Conservation (phyloP, 2,113 vertebrate genomes). For the Mus spicilegus region DNA sequence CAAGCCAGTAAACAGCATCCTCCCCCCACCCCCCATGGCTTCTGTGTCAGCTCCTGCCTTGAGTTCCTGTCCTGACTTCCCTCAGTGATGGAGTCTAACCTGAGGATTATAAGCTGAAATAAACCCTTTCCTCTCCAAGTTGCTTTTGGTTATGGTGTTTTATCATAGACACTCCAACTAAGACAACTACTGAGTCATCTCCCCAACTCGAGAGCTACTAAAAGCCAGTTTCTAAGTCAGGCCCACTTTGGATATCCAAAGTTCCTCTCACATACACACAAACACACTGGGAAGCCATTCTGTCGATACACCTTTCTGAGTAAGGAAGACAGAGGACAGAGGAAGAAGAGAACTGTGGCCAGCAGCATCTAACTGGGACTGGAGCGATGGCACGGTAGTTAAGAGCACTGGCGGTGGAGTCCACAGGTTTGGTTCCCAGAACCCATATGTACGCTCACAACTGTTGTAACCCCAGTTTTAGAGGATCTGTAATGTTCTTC, state of each 20-base stretch:
- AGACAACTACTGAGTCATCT: neutral
- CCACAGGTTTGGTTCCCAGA: neutral
- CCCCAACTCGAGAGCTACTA: neutral
- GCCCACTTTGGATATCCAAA: neutral
- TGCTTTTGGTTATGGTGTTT: neutral
- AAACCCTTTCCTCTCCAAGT: neutral
- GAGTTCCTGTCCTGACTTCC: neutral
- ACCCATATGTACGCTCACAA: neutral
- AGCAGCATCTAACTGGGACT: neutral
- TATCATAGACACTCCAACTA: neutral
- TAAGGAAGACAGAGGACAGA: neutral
- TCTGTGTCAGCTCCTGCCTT: neutral
- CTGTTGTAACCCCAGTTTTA: neutral
- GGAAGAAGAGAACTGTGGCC: neutral
- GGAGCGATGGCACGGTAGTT: neutral
- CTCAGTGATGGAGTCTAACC: neutral
- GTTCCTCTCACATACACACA: neutral
- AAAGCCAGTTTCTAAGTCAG: neutral
- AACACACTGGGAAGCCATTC: neutral
- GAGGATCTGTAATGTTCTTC: neutral
- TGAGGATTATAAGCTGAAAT: neutral
- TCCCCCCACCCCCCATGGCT: too few relatives aligned
- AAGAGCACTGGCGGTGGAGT: neutral
- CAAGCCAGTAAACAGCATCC: too few relatives aligned
- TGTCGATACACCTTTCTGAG: neutral